A percentile compares a stretch with the other conserved stretches of the same genome.
phyloP scores from a whole-genome alignment of 1,140 invertebrate species.

The Cryptotermes secundus region DNA sequence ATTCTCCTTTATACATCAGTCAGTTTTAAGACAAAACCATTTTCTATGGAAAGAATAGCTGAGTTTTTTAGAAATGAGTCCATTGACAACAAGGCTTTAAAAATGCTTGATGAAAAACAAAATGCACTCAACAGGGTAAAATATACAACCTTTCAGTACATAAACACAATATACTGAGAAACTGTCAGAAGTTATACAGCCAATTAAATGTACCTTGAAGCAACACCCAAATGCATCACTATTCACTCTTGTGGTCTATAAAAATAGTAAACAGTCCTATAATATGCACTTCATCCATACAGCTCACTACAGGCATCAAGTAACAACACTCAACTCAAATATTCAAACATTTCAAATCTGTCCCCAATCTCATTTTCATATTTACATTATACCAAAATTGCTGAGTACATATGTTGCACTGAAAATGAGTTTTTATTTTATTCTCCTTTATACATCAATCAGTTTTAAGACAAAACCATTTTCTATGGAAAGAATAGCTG shows the following conservation, averaged over 20 bases:
- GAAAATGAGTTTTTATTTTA: too few relatives aligned
- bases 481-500: not conserved
- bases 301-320: conserved; percentile 23
- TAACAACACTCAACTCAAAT: not conserved
- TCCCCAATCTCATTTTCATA: too few relatives aligned
- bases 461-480: too few relatives aligned
- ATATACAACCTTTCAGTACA: not conserved
- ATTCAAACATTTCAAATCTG: too few relatives aligned
- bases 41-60: not conserved
- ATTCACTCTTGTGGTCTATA: conserved; percentile 41
- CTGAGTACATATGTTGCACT: too few relatives aligned
- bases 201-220: not conserved
- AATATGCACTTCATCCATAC: conserved; percentile 11
- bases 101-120: not conserved
- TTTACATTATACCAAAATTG: too few relatives aligned
- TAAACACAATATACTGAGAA: not conserved
- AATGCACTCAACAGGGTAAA: not conserved
- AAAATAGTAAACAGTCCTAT: conserved; percentile 50
- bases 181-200: not conserved
- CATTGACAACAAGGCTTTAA: not conserved
- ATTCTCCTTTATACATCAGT: not conserved
- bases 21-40: too few relatives aligned
- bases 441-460: not conserved
- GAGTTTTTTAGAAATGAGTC: not conserved
- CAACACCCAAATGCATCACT: not conserved